phyloP scores from a whole-genome alignment of 2,797 vertebrate species.

The Crocidura indochinensis region DNA sequence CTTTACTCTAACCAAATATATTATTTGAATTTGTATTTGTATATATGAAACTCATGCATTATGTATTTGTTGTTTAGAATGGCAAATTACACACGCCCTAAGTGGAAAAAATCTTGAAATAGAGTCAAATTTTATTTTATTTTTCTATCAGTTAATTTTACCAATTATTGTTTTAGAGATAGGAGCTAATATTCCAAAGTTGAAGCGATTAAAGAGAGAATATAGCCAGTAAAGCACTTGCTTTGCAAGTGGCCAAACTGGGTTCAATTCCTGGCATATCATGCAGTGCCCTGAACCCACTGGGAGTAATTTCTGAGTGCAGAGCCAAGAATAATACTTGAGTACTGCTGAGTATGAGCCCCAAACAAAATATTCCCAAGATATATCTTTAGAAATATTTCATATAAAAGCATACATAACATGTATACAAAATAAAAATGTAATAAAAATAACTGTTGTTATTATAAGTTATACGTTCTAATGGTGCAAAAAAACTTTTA shows the following conservation, averaged over 20 bases:
- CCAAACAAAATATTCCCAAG: too few relatives aligned
- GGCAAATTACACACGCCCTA: not conserved
- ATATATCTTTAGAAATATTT: too few relatives aligned
- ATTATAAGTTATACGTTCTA: not conserved
- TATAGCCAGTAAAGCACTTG: too few relatives aligned
- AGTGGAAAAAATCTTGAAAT: constrained; percentile 54
- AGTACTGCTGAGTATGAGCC: too few relatives aligned
- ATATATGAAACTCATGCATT: constrained; percentile 61
- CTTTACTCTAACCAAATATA: constrained; percentile 36
- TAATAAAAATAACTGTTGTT: not conserved
- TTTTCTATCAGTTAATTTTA: constrained; percentile 54
- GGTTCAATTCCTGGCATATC: too few relatives aligned
- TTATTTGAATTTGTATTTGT: constrained; percentile 58
- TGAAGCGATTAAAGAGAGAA: not conserved
- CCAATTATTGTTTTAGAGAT: constrained; percentile 45
- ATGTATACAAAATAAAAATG: not conserved
- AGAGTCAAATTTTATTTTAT: constrained; percentile 48
- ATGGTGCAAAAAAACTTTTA: constrained; percentile 42
- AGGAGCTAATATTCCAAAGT: not conserved
- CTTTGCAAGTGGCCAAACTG: too few relatives aligned
- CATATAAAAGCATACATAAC: too few relatives aligned
- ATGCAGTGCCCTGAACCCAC: too few relatives aligned
- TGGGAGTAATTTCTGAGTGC: too few relatives aligned
- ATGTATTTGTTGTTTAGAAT: not conserved
- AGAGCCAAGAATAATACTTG: too few relatives aligned